These are phyloP conservation scores for Otolemur garnettii DNA, from an alignment of 2,113 vertebrate genomes.

Conservation along the genomic window DNA sequence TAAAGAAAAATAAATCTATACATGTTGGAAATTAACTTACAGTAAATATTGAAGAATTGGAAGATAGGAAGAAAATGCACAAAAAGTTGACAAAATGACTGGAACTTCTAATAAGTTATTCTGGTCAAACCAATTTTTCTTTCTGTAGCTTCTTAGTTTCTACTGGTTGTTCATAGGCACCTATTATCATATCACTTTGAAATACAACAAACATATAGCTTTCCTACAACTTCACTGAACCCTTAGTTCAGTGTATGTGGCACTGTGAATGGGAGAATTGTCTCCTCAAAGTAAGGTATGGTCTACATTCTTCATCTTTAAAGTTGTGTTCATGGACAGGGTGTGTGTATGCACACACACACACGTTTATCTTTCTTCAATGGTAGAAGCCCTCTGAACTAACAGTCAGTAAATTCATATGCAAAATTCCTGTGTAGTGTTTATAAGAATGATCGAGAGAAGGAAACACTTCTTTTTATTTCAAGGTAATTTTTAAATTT, in stretches of 20 bases:
- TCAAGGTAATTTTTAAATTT: constrained; percentile 19
- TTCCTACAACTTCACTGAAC: neutral
- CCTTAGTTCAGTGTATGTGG: neutral
- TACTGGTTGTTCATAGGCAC: neutral
- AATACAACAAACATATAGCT: neutral
- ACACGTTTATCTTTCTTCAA: neutral
- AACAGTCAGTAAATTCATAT: neutral
- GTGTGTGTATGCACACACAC: neutral
- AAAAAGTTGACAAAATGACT: neutral
- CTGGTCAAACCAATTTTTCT: neutral
- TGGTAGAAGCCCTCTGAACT: neutral
- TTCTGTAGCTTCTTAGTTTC: neutral
- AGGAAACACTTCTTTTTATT: neutral
- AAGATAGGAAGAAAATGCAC: neutral
- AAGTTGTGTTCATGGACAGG: neutral
- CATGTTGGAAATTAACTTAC: neutral
- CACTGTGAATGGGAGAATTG: neutral
- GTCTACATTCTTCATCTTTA: constrained; percentile 28
- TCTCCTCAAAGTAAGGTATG: neutral
- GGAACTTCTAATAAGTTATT: neutral
- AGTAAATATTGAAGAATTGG: neutral
- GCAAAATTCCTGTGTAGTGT: neutral
- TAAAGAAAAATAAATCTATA: neutral
- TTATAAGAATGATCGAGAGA: neutral
- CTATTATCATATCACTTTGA: neutral